Evolutionary conservation across 2,797 vertebrate genomes (phyloP).

Genomic region (Echeneis naucrates): DNA sequence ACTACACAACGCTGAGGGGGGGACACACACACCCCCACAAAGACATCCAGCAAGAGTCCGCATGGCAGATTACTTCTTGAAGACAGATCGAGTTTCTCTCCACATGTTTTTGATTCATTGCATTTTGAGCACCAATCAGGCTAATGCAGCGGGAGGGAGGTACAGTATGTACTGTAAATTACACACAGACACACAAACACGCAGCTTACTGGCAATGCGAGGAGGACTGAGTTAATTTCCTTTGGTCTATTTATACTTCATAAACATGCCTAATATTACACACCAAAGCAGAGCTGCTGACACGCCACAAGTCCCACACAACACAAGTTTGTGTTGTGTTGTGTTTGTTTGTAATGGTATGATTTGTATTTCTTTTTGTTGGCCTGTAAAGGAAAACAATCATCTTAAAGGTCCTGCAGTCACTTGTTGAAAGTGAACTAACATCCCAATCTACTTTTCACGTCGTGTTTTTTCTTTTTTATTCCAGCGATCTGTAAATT

Average conservation of each 20-base stretch:
- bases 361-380: not conserved
- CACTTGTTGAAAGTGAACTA: no score
- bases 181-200: not conserved
- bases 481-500: no score
- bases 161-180: not conserved
- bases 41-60: not conserved
- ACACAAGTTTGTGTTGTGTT: not conserved
- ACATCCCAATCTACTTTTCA: not conserved
- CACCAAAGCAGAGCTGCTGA: not conserved
- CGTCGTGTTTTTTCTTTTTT: not conserved
- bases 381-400: no score
- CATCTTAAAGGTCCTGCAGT: not conserved
- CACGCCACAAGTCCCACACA: not conserved
- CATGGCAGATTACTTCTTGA: not conserved
- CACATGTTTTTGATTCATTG: constrained; percentile 20
- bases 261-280: constrained; percentile 10
- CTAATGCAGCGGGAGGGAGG: constrained; percentile 38
- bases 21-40: not conserved
- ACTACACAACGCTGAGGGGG: constrained; percentile 6
- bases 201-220: constrained; percentile 6
- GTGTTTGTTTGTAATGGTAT: not conserved
- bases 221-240: constrained; percentile 7
- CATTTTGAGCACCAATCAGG: constrained; percentile 39
- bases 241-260: constrained; percentile 30
- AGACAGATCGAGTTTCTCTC: not conserved